phyloP scores from a whole-genome alignment of 2,113 vertebrate species.

The Struthio camelus region DNA sequence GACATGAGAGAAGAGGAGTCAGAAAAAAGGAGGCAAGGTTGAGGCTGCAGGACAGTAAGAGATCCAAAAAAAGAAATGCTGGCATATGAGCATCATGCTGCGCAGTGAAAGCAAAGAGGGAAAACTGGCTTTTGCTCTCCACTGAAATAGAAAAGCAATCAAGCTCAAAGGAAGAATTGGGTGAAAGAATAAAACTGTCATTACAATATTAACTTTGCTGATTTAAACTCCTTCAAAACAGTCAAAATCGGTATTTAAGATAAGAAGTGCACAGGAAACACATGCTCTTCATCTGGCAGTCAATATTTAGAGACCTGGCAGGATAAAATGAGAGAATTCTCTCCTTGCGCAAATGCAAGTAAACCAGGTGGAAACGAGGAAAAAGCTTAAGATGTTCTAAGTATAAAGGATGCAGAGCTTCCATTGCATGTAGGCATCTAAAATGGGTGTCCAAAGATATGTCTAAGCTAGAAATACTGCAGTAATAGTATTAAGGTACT shows the following conservation, averaged over 20 bases:
- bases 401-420: not conserved
- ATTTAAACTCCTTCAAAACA: not conserved
- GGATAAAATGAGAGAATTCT: not conserved
- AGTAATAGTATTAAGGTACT: not conserved
- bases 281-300: not conserved
- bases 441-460: not conserved
- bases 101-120: slow-evolving; percentile 10
- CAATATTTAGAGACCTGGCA: not conserved
- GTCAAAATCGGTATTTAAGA: not conserved
- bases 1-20: not conserved
- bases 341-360: not conserved
- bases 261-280: not conserved
- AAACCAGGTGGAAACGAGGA: not conserved
- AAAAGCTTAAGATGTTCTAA: slow-evolving; percentile 5
- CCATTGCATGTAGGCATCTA: not conserved
- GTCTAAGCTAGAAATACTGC: not conserved
- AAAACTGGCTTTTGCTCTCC: not conserved
- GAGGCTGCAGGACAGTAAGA: not conserved
- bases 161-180: not conserved
- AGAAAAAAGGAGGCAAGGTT: slow-evolving; percentile 10
- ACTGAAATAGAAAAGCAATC: slow-evolving; percentile 23
- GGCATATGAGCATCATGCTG: slow-evolving; percentile 17
- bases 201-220: not conserved
- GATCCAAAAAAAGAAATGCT: slow-evolving; percentile 2
- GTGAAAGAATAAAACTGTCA: not conserved